Conservation (phyloP, 2,888 invertebrate species). For the Odiellus spinosus region DNA sequence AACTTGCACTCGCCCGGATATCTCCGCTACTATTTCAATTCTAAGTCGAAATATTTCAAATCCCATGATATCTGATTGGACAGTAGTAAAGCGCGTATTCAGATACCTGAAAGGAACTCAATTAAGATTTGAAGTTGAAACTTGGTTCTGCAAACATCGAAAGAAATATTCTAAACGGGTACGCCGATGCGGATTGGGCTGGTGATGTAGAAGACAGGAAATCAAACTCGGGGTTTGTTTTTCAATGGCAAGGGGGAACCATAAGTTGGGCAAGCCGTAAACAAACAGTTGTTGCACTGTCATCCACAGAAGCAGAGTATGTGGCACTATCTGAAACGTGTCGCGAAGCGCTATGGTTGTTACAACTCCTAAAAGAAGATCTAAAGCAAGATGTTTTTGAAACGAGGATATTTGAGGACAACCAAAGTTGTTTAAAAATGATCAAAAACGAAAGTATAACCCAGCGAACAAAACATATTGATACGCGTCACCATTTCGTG, state of each 20-base stretch:
- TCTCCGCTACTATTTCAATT: neutral
- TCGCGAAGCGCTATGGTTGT: conserved; percentile 12
- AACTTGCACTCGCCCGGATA: no score
- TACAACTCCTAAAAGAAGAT: conserved; percentile 1
- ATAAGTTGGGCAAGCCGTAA: conserved; percentile 11
- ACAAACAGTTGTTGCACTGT: conserved; percentile 17
- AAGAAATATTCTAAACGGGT: conserved; percentile 2
- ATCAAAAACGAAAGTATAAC: conserved; percentile 13
- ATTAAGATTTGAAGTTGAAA: neutral
- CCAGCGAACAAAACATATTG: conserved; percentile 17
- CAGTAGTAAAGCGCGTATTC: neutral
- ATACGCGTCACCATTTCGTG: conserved; percentile 15
- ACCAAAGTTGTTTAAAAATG: conserved; percentile 8
- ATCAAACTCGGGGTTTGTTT: conserved; percentile 15
- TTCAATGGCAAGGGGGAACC: neutral
- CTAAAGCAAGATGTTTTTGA: no score
- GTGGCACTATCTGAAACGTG: conserved; percentile 15
- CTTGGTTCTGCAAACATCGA: neutral
- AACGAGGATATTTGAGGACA: neutral
- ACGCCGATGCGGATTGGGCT: conserved; percentile 16
- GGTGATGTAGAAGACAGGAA: conserved; percentile 9
- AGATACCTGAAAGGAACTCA: conserved; percentile 1
- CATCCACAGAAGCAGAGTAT: conserved; percentile 20
- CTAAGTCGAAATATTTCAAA: neutral
- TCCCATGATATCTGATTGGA: neutral